phyloP scores from a whole-genome alignment of 2,797 vertebrate genomes.

The Sorex maritimensis region DNA sequence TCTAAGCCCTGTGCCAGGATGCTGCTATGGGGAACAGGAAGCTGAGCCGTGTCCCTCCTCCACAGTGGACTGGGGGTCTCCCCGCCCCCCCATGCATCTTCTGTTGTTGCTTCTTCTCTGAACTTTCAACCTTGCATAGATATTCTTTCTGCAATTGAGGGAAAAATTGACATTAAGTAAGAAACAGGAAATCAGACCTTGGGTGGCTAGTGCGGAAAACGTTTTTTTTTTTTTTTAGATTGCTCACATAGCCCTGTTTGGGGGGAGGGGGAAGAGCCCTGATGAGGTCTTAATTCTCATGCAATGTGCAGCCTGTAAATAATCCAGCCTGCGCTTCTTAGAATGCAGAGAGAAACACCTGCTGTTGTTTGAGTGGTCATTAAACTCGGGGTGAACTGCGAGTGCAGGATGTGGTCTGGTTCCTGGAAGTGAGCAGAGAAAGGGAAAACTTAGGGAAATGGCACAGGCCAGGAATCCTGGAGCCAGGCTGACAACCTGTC shows the following conservation, averaged over 20 bases:
- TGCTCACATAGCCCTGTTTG: background rate
- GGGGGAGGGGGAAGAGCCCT: background rate
- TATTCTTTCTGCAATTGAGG: slow-evolving; percentile 39
- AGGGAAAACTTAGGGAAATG: background rate
- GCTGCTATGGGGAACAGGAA: no score
- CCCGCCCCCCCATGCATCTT: no score
- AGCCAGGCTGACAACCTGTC: no score
- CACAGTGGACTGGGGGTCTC: background rate
- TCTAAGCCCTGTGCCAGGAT: no score
- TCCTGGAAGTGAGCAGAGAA: background rate
- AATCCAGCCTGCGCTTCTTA: slow-evolving; percentile 4
- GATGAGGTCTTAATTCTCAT: background rate
- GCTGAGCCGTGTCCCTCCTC: background rate
- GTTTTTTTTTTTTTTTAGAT: background rate
- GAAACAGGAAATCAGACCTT: slow-evolving; percentile 31
- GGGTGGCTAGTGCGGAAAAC: background rate
- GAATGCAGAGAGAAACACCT: background rate
- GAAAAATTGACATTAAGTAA: slow-evolving; percentile 34
- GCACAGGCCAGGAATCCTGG: background rate
- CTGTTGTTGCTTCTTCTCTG: background rate
- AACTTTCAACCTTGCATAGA: background rate
- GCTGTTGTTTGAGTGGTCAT: background rate
- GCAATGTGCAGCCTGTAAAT: background rate
- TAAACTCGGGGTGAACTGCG: background rate
- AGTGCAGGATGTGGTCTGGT: background rate